Percentiles rank a stretch among this genome's conserved stretches.
Evolutionary conservation across 2,113 vertebrate genomes (phyloP).

Genomic region (Barbus barbus): DNA sequence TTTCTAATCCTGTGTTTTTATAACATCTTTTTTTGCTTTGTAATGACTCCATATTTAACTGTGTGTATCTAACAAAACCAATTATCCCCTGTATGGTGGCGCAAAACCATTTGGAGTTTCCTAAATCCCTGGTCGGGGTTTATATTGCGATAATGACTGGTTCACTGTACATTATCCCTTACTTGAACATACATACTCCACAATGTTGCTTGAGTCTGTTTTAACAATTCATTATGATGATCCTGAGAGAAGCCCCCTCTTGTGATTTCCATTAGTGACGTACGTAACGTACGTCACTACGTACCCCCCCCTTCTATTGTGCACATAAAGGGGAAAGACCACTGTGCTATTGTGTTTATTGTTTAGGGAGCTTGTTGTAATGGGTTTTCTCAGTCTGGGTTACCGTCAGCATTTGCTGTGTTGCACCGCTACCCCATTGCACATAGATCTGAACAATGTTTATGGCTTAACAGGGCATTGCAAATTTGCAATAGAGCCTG

Average conservation of each 20-base stretch:
- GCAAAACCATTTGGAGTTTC: background rate
- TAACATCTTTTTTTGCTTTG: no score
- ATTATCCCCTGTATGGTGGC: background rate
- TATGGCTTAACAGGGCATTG: constrained; percentile 43
- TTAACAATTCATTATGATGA: background rate
- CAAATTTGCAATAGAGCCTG: constrained; percentile 40
- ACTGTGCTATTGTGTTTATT: background rate
- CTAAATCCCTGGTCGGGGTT: background rate
- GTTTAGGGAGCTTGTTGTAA: constrained; percentile 2
- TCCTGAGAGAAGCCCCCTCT: background rate
- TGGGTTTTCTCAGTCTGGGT: constrained; percentile 32
- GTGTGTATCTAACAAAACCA: background rate
- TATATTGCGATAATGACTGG: background rate
- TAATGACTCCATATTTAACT: background rate
- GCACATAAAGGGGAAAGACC: constrained; percentile 10
- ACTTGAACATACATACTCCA: background rate
- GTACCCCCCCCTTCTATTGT: constrained; percentile 5
- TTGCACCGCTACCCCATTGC: constrained; percentile 12
- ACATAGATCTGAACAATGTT: constrained; percentile 49
- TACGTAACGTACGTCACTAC: background rate
- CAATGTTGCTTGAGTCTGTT: background rate
- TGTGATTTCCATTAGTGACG: constrained; percentile 24
- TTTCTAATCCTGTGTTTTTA: no score
- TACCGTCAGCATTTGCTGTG: constrained; percentile 30
- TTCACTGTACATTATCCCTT: background rate